Evolutionary conservation across 2,888 invertebrate genomes (phyloP), one percentile per base, ranked within the genome.

Genomic region (Tiliacea aurago): DNA sequence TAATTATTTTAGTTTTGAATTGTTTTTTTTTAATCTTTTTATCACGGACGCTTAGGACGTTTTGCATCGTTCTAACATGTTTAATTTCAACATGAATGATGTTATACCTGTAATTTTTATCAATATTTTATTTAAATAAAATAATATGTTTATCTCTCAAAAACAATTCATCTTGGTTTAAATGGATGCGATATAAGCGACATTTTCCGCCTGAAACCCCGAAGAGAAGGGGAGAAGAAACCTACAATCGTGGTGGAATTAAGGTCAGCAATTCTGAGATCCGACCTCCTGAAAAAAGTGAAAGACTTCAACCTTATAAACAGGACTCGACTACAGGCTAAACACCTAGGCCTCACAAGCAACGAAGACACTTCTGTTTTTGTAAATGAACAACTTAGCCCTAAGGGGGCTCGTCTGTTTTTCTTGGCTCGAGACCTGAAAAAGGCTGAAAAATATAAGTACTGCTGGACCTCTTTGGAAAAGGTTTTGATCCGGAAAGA

Each of bases 121-220:
- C n/a, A n/a, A n/a, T n/a, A n/a, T n/a, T n/a, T n/a, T n/a, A n/a
- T n/a, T n/a, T n/a, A n/a, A n/a, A n/a, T n/a, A n/a, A n/a, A n/a
- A n/a, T n/a, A n/a, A n/a, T n/a, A n/a, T n/a, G n/a, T n/a, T n/a
- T n/a, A 51, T 49, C 59, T 61, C 47, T 59, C 68, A n/a, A 69
- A 69, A 9, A 59, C 59, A 23, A 61, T 69, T 61, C 10, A 69
- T 51, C 41, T 59, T 37, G 51, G 49, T 11, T 49, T 69, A 0
- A 69, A 37, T 59, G 49, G 49, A 15, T 20, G 15, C 7, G 68
- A 68, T n/a, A 53, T 65, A 18, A 47, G 15, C 20, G 67, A 67
- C 47, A 67, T 67, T 47, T 67, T 67, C 45, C 56, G 67, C 15
- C 13, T 67, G 23, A 45, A 67, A 47, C 49, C 49, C 49, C 49